Base-by-base conservation (phyloP, 2,888 invertebrate genomes). In the Orchestes rusci region DNA sequence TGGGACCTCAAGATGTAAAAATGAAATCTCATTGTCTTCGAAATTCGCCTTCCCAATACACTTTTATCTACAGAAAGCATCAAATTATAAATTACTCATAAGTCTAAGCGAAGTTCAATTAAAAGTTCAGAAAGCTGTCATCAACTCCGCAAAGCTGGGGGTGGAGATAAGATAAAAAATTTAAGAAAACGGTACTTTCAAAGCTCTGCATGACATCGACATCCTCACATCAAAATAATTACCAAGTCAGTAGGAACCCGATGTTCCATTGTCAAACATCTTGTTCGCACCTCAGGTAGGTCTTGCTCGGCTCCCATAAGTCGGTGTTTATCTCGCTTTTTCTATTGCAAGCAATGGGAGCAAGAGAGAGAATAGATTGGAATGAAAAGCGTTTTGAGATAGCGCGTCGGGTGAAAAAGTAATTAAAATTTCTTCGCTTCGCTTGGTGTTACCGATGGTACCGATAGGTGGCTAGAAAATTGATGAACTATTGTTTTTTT, bases 181-280 rank as follows among this genome's bases (percentile, higher is more conserved):
- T 23, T 23, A 23, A 10, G 10, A 23, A 23, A 23, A 5, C 23
- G 23, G 10, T 23, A 7, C 23, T 23, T 10, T 23, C 23, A n/a
- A 30, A n/a, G n/a, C n/a, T n/a, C n/a, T n/a, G n/a, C n/a, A n/a
- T n/a, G n/a, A n/a, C n/a, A n/a, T n/a, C 19, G 30, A 37, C 46
- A n/a, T 43, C 47, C 44, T 51, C 50, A n/a, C n/a, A n/a, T n/a
- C n/a, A n/a, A 50, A 50, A 54, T 56, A 55, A 57, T 57, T 57
- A 57, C 51, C 48, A 50, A 46, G 56, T 49, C 57, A 52, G 57
- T 57, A 55, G 57, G 57, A 57, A 52, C 53, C 52, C 53, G 55
- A 56, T 57, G 54, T 56, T 58, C 59, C 52, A 57, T 59, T 59
- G 57, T 59, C 55, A 54, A 54, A 56, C 53, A 53, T 51, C 53